phyloP scores from a whole-genome alignment of 2,113 vertebrate genomes.

The Dasyprocta punctata region DNA sequence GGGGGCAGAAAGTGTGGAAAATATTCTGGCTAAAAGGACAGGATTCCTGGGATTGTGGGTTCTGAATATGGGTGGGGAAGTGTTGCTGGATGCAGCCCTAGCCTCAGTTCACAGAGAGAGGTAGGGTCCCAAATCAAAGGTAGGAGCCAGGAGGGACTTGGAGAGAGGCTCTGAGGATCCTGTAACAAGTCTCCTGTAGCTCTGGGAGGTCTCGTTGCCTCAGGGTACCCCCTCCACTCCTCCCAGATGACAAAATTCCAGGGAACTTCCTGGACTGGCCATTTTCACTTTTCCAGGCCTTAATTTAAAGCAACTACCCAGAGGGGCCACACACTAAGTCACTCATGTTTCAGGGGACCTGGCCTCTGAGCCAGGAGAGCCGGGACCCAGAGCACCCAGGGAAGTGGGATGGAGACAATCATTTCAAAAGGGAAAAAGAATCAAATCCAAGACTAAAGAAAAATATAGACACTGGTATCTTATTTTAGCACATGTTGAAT shows the following conservation, averaged over 20 bases:
- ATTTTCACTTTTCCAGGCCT: not conserved
- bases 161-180: not conserved
- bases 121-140: not conserved
- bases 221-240: not conserved
- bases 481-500: not conserved
- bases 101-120: not conserved
- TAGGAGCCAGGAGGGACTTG: not conserved
- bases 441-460: not conserved
- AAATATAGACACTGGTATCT: not conserved
- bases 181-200: not conserved
- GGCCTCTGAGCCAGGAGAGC: not conserved
- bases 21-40: not conserved
- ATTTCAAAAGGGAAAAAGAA: not conserved
- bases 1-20: too few relatives aligned
- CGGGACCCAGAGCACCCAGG: not conserved
- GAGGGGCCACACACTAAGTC: not conserved
- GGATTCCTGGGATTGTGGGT: too few relatives aligned
- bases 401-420: accelerated
- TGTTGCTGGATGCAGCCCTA: not conserved
- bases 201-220: not conserved
- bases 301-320: not conserved
- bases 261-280: not conserved
- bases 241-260: not conserved
- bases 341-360: not conserved
- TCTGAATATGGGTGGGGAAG: not conserved